These are phyloP conservation scores for Masticophis lateralis DNA, from an alignment of 2,797 vertebrate genomes.

Conservation along the genomic window DNA sequence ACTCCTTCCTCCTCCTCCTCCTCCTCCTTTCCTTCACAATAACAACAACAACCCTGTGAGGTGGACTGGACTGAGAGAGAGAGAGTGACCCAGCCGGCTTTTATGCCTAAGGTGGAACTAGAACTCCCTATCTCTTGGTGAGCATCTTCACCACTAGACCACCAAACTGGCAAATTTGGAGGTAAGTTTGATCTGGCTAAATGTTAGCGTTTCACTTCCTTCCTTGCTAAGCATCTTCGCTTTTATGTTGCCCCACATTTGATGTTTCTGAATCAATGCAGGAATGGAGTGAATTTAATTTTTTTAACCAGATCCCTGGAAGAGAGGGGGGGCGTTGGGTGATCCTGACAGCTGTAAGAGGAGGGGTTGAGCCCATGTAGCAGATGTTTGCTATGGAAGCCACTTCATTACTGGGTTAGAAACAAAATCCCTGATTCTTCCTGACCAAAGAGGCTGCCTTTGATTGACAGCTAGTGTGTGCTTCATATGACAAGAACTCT, in stretches of 20 bases:
- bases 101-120: background rate
- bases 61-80: background rate
- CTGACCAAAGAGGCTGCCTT: conserved; percentile 55
- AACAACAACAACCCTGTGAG: background rate
- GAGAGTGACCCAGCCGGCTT: background rate
- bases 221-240: background rate
- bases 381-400: conserved; percentile 76
- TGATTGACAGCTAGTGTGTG: conserved; percentile 75
- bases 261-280: conserved; percentile 12
- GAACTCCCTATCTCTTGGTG: background rate
- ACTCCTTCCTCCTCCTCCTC: background rate
- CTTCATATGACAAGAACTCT: conserved; percentile 45
- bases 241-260: accelerated
- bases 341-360: conserved; percentile 73
- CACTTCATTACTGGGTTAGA: conserved; percentile 74
- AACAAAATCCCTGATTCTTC: conserved; percentile 73
- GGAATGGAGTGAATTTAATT: conserved; percentile 11
- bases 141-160: background rate
- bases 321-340: conserved; percentile 29
- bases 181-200: background rate
- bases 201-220: background rate
- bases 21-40: background rate
- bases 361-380: conserved; percentile 64
- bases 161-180: background rate
- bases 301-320: background rate